These are phyloP conservation scores for Timema cristinae DNA, from an alignment of 2,888 invertebrate genomes.

Conservation along the genomic window DNA sequence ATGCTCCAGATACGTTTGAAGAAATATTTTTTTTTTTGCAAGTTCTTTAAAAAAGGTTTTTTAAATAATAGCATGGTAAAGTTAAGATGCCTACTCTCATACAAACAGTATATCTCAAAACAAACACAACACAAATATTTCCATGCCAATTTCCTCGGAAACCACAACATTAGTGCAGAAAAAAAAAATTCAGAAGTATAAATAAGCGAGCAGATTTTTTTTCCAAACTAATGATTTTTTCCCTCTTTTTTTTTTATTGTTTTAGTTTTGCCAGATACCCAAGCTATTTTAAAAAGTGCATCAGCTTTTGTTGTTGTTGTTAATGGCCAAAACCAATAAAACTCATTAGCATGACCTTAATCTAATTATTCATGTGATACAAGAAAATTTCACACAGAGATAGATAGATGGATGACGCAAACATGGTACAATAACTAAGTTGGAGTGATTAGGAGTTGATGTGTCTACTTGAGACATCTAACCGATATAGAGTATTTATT, in stretches of 20 bases:
- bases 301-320: not conserved
- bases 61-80: conserved; percentile 10
- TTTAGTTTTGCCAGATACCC: conserved; percentile 15
- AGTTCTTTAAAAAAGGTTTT: conserved; percentile 1
- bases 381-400: too few species aligned
- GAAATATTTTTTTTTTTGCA: too few species aligned
- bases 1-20: too few species aligned
- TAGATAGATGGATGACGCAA: too few species aligned
- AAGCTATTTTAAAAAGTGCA: conserved; percentile 5
- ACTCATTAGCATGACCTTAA: too few species aligned
- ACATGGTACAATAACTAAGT: too few species aligned
- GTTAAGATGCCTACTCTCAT: conserved; percentile 10
- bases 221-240: too few species aligned
- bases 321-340: conserved; percentile 12
- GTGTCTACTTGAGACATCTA: too few species aligned
- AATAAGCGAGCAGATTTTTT: conserved; percentile 12
- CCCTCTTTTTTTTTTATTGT: not conserved
- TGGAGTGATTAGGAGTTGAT: too few species aligned
- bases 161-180: conserved; percentile 15
- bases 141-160: conserved; percentile 13
- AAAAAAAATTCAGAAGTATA: conserved; percentile 11
- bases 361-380: too few species aligned
- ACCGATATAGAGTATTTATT: too few species aligned
- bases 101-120: conserved; percentile 10
- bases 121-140: conserved; percentile 16